These are phyloP conservation scores for Hippopotamus amphibius DNA, from an alignment of 2,113 vertebrate genomes.

Conservation along the genomic window DNA sequence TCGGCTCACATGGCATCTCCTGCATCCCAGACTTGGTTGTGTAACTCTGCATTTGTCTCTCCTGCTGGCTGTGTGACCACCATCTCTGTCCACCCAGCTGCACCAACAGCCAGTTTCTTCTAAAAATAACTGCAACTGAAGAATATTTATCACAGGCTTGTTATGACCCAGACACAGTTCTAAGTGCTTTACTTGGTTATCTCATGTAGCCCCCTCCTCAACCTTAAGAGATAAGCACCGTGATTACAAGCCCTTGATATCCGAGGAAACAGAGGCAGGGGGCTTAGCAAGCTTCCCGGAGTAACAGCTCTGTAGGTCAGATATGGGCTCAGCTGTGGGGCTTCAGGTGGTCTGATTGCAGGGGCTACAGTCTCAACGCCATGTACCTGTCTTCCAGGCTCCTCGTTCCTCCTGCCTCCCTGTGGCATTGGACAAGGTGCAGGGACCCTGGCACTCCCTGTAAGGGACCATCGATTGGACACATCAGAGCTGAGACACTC, in stretches of 20 bases:
- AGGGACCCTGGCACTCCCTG: rapidly evolving
- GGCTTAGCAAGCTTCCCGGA: not conserved
- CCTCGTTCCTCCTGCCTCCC: not conserved
- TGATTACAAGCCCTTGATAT: not conserved
- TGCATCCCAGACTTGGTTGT: too few relatives aligned
- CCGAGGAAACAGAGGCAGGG: not conserved
- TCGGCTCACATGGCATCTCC: not conserved
- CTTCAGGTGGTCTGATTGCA: not conserved
- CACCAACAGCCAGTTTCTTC: not conserved
- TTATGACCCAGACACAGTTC: not conserved
- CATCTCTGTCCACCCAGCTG: not conserved
- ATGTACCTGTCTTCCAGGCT: not conserved
- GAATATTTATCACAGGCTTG: not conserved
- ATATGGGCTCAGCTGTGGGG: rapidly evolving
- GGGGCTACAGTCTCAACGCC: too few relatives aligned
- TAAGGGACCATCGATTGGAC: rapidly evolving
- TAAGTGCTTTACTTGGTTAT: not conserved
- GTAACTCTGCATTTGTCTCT: not conserved
- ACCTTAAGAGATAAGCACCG: not conserved
- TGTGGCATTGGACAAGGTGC: rapidly evolving
- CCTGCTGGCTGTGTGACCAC: not conserved
- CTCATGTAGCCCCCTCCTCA: not conserved
- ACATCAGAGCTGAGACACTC: rapidly evolving
- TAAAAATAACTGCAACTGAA: not conserved
- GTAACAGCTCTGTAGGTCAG: not conserved